Evolutionary conservation across 64 coral and sea anemone species (phyloP).

Genomic region (Montipora foliosa): DNA sequence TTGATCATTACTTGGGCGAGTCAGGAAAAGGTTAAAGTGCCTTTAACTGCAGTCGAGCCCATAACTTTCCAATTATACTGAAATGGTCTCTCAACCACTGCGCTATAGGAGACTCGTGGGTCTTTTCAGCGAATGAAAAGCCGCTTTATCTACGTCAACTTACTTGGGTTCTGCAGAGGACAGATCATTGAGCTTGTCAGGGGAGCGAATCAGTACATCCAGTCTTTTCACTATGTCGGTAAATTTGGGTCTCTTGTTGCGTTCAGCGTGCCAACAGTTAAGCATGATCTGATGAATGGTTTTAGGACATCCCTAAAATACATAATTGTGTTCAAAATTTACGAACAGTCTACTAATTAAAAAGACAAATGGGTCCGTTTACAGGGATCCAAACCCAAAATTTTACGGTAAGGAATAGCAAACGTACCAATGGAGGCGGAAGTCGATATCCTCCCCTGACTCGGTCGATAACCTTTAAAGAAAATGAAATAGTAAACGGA

Average conservation of each 20-base stretch:
- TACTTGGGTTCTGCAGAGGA: constrained; percentile 51
- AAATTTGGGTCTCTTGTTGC: constrained; percentile 85
- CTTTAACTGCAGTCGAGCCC: too few species aligned
- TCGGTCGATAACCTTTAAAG: constrained; percentile 88
- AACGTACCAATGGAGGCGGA: constrained; percentile 94
- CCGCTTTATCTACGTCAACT: background rate
- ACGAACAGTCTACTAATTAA: too few species aligned
- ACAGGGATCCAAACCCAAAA: too few species aligned
- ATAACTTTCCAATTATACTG: too few species aligned
- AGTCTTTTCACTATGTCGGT: constrained; percentile 72
- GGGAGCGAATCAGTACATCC: constrained; percentile 74
- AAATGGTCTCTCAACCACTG: too few species aligned
- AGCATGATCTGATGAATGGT: constrained; percentile 89
- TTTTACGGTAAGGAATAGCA: background rate
- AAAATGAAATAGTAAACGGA: background rate
- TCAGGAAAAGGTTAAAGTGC: background rate
- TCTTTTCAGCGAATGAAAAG: too few species aligned
- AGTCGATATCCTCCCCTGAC: constrained; percentile 87
- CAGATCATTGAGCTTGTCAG: constrained; percentile 87
- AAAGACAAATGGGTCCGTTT: too few species aligned
- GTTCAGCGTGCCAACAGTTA: constrained; percentile 81
- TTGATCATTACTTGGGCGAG: background rate
- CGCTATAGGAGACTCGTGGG: too few species aligned
- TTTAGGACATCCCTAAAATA: constrained; percentile 84
- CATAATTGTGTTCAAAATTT: background rate